Evolutionary conservation across 2,888 invertebrate species (phyloP).

Genomic region (Calameuta filiformis): DNA sequence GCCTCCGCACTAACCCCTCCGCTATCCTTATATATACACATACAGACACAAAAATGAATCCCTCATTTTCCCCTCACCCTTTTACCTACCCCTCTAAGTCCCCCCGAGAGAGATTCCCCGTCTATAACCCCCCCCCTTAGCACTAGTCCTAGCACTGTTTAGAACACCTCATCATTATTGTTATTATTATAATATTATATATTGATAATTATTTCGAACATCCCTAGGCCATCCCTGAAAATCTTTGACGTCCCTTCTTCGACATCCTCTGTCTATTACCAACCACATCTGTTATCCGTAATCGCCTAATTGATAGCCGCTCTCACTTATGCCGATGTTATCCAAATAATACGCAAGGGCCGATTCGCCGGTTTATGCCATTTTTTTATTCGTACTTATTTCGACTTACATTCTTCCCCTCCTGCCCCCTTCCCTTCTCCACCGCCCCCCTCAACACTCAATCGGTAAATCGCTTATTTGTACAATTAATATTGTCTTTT

Average conservation of each 20-base stretch:
- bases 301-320: neutral
- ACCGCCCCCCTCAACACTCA: neutral
- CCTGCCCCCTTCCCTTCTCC: neutral
- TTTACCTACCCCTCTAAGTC: conserved; percentile 25
- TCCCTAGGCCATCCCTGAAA: conserved; percentile 30
- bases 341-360: conserved; percentile 38
- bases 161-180: conserved; percentile 65
- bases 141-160: conserved; percentile 67
- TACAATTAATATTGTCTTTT: conserved; percentile 23
- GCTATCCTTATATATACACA: conserved; percentile 41
- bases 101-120: neutral
- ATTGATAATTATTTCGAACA: conserved; percentile 57
- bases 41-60: conserved; percentile 7
- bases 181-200: conserved; percentile 62
- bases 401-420: neutral
- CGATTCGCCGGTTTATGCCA: conserved; percentile 32
- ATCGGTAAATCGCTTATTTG: conserved; percentile 30
- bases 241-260: neutral
- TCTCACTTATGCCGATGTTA: neutral
- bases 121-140: conserved; percentile 49
- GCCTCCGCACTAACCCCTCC: conserved; percentile 66
- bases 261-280: neutral
- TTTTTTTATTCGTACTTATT: neutral
- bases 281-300: neutral
- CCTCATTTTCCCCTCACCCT: conserved; percentile 8